Conservation (phyloP, 2,797 vertebrate species). For the Semaprochilodus insignis region DNA sequence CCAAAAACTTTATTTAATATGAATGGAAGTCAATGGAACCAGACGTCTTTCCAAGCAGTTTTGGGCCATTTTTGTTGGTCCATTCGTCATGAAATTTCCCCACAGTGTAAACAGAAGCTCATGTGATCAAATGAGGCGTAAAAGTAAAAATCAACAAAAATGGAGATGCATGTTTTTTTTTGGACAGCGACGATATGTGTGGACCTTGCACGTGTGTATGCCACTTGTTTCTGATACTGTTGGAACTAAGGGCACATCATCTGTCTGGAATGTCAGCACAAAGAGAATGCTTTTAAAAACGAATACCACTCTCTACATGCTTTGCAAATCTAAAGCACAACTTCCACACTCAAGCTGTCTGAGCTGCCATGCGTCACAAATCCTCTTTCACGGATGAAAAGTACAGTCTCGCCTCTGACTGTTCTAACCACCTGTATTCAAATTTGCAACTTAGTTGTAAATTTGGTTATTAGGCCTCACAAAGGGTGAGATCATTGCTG, state of each 20-base stretch:
- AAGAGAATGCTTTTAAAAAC: conserved; percentile 60
- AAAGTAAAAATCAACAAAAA: no score
- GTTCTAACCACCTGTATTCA: conserved; percentile 26
- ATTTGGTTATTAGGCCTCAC: conserved; percentile 33
- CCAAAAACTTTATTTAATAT: no score
- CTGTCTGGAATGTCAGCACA: conserved; percentile 37
- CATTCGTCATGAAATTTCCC: no score
- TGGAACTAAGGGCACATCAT: background rate
- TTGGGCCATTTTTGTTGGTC: no score
- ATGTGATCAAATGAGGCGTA: no score
- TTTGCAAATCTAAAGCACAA: conserved; percentile 18
- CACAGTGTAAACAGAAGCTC: no score
- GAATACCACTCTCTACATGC: conserved; percentile 56
- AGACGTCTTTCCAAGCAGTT: no score
- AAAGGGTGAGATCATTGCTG: conserved; percentile 41
- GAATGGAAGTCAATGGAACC: no score
- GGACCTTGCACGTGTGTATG: conserved; percentile 35
- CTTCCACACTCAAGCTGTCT: background rate
- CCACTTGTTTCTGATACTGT: conserved; percentile 3
- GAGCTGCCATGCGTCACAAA: conserved; percentile 54
- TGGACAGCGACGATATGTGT: no score
- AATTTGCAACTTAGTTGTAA: conserved; percentile 51
- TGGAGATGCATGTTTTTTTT: no score
- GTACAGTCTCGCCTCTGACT: background rate
- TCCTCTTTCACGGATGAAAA: background rate